Base-by-base conservation (phyloP, 2,888 invertebrate species). In the Augiades crinisus region DNA sequence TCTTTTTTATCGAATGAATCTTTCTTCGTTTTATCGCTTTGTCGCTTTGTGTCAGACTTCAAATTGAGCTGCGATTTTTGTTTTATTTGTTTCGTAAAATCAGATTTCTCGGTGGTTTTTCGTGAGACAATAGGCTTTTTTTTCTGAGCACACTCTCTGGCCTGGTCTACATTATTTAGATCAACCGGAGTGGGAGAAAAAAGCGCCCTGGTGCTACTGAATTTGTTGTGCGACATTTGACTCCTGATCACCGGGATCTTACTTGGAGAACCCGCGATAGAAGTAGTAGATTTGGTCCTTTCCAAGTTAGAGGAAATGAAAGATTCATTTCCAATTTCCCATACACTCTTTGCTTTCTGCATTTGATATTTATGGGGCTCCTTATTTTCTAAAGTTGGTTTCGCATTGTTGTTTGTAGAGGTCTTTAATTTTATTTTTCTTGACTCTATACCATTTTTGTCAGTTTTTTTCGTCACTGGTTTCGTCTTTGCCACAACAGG, bases 211-310 rank as follows among this genome's bases (percentile, higher is more conserved):
- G 90, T 86, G 62, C 88, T 90, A 63, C 83, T 89, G 62, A 90
- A 89, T 64, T 88, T 90, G 59, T 81, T 80, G 43, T 81, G 87
- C 56, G 87, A 78, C 80, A 88, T 82, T 68, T 89, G 89, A 75
- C 89, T 83, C 75, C 90, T 86, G 65, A 90, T 89, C 83, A 92
- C 90, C 70, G 92, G 92, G 77, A 92, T 92, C 83, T 92, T 92
- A 70, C 92, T 92, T 41, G 90, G 89, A 81, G 91, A 91, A 63
- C 90, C 86, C 79, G 90, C 78, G 81, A 90, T 89, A 88, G 88
- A 89, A 82, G 88, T 88, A 37, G 81, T 83, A 45, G 90, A 90
- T 66, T 75, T 86, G 19, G 90, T 90, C 66, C 90, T 81, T 67
- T 90, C 89, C 64, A 90, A 73, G 62, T 72, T 78, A 31, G 84